A percentile compares a stretch with the other conserved stretches of the same genome.
These are phyloP conservation scores for Amphilophus citrinellus DNA, from an alignment of 2,113 vertebrate species.

Conservation along the genomic window DNA sequence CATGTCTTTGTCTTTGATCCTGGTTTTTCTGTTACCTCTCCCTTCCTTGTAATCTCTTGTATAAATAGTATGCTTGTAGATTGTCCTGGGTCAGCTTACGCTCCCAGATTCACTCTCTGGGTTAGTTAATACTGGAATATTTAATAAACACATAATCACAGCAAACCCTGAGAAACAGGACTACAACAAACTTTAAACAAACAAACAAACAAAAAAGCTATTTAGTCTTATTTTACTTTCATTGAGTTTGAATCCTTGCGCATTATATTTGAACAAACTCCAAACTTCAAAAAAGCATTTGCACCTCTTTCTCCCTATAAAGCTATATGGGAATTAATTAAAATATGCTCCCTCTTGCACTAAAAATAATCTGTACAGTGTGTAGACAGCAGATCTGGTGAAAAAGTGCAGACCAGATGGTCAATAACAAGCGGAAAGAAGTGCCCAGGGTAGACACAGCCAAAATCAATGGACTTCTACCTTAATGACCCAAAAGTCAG, in stretches of 20 bases:
- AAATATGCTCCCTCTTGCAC: constrained; percentile 1
- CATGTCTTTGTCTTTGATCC: background rate
- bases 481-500: constrained; percentile 61
- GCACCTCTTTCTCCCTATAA: background rate
- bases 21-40: background rate
- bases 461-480: constrained; percentile 59
- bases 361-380: constrained; percentile 30
- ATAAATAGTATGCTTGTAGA: background rate
- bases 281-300: background rate
- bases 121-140: background rate
- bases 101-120: no score
- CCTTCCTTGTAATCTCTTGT: background rate
- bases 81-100: background rate
- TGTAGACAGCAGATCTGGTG: constrained; percentile 23
- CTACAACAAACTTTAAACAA: background rate
- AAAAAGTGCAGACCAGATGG: constrained; percentile 30
- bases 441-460: constrained; percentile 31
- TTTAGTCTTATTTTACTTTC: background rate
- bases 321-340: constrained; percentile 10
- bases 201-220: background rate
- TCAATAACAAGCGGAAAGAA: constrained; percentile 66
- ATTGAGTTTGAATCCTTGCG: constrained; percentile 23
- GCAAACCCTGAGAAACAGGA: no score
- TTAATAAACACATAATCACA: background rate
- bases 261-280: background rate